Percentiles rank a stretch among this genome's conserved stretches.
phyloP scores from a whole-genome alignment of 2,113 vertebrate species.

The Caracal caracal region DNA sequence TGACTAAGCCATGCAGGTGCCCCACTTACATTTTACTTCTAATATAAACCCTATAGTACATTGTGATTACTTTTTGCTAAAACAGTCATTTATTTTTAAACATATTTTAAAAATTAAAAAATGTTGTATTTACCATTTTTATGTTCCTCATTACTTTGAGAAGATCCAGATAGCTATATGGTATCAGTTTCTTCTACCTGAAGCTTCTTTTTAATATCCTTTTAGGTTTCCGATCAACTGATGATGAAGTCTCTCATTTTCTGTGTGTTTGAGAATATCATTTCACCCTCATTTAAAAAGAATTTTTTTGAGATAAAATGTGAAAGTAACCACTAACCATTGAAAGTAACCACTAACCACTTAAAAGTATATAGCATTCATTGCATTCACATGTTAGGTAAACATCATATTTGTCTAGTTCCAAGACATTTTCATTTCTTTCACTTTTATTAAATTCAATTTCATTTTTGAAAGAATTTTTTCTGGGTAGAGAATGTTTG shows the following conservation, averaged over 20 bases:
- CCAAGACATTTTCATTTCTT: neutral
- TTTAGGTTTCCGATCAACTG: neutral
- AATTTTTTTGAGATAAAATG: neutral
- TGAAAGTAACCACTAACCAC: neutral
- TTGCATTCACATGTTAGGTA: neutral
- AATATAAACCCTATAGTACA: neutral
- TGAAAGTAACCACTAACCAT: neutral
- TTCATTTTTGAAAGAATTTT: slow-evolving; percentile 17
- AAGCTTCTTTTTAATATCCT: neutral
- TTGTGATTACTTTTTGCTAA: neutral
- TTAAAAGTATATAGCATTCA: neutral
- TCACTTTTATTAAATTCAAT: neutral
- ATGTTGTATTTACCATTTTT: neutral
- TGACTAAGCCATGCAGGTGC: no score
- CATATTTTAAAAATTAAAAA: neutral
- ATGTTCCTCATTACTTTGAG: neutral
- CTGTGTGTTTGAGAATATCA: neutral
- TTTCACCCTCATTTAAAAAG: neutral
- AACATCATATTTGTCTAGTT: neutral
- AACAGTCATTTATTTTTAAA: neutral
- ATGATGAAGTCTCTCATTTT: neutral
- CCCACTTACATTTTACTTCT: neutral
- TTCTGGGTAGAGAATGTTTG: neutral
- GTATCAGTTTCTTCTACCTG: neutral
- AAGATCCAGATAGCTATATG: neutral